Percentiles rank a stretch among this genome's conserved stretches.
Evolutionary conservation across 2,113 vertebrate species (phyloP).

Genomic region (Daphoenositta chrysoptera): DNA sequence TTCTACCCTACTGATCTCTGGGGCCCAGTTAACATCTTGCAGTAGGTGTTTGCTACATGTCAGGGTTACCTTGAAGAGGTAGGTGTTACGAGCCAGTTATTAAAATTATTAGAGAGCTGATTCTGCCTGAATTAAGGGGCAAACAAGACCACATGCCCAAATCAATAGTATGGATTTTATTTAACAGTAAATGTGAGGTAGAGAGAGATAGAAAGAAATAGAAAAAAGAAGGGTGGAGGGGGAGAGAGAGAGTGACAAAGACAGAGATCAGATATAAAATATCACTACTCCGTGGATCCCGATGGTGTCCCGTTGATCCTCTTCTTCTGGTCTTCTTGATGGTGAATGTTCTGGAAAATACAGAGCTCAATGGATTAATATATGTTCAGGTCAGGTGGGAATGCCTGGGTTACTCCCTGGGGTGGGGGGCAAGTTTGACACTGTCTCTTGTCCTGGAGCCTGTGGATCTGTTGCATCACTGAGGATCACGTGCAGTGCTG

Average conservation of each 20-base stretch:
- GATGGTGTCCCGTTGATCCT: not conserved
- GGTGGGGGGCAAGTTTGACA: not conserved
- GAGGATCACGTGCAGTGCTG: not conserved
- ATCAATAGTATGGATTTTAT: not conserved
- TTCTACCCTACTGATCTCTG: not conserved
- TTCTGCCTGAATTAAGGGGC: not conserved
- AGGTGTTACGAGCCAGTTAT: not conserved
- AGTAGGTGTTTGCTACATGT: not conserved
- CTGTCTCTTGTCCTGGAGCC: not conserved
- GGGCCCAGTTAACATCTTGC: not conserved
- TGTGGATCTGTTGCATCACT: not conserved
- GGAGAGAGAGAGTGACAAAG: too few species aligned
- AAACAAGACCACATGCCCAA: not conserved
- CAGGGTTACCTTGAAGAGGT: not conserved
- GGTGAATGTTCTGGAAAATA: not conserved
- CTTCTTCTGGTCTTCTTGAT: not conserved
- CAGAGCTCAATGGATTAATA: not conserved
- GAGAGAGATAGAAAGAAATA: not conserved
- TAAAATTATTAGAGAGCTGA: not conserved
- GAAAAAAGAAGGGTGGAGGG: not conserved
- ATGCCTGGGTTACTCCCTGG: not conserved
- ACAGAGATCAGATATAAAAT: not conserved
- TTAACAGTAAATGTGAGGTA: not conserved
- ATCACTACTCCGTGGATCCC: not conserved
- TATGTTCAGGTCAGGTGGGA: accelerated